Percentiles rank a stretch among this genome's conserved stretches.
These are phyloP conservation scores for Dufourea novaeangliae DNA, from an alignment of 1,140 invertebrate species.

Conservation along the genomic window DNA sequence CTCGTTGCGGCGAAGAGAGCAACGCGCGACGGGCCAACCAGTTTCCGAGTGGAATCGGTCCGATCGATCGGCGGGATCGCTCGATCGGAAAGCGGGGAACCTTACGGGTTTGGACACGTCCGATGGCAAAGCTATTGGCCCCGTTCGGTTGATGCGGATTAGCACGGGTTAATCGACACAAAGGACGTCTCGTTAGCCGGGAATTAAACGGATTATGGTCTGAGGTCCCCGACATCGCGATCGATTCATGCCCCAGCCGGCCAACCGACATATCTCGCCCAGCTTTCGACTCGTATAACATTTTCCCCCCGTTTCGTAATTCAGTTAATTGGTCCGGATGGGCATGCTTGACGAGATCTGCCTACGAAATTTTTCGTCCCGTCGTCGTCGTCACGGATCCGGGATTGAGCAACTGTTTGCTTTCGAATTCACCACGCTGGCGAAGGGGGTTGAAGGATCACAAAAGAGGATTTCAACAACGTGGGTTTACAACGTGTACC, in stretches of 20 bases:
- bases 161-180: slow-evolving; percentile 72
- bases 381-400: neutral
- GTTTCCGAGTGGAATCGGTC: slow-evolving; percentile 30
- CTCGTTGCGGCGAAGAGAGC: slow-evolving; percentile 2
- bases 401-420: neutral
- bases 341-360: neutral
- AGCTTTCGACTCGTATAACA: slow-evolving; percentile 42
- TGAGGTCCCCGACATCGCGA: slow-evolving; percentile 45
- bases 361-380: neutral
- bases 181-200: slow-evolving; percentile 73
- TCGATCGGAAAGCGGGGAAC: slow-evolving; percentile 29
- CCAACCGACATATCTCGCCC: slow-evolving; percentile 26
- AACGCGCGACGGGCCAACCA: slow-evolving; percentile 33
- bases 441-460: too few relatives aligned
- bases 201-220: slow-evolving; percentile 74
- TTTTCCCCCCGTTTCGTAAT: slow-evolving; percentile 55
- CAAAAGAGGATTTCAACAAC: too few relatives aligned
- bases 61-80: slow-evolving; percentile 43
- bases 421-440: neutral
- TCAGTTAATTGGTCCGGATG: slow-evolving; percentile 42
- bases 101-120: slow-evolving; percentile 29
- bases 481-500: too few relatives aligned
- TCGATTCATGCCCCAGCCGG: slow-evolving; percentile 57
- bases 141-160: slow-evolving; percentile 46
- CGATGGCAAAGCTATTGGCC: slow-evolving; percentile 40